phyloP scores from a whole-genome alignment of 2,113 vertebrate genomes.

The Silurus asotus region DNA sequence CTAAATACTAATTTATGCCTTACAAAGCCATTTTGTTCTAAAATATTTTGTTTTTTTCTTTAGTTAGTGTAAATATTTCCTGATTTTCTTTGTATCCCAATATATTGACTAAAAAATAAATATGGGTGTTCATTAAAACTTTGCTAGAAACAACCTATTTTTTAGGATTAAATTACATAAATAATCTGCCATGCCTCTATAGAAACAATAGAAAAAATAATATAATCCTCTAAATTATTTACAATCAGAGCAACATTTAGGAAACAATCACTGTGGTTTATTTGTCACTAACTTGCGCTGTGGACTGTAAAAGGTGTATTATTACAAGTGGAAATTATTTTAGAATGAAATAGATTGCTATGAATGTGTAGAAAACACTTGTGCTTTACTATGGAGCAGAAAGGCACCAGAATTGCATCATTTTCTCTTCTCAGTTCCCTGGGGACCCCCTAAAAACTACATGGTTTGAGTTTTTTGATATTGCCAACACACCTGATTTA shows the following conservation, averaged over 20 bases:
- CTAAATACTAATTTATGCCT: no score
- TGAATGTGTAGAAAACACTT: neutral
- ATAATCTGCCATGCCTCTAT: no score
- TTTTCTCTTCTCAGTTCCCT: neutral
- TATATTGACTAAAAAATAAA: no score
- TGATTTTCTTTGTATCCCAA: no score
- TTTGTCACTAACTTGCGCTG: no score
- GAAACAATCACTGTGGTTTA: neutral
- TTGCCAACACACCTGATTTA: neutral
- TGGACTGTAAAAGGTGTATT: neutral
- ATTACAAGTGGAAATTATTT: neutral
- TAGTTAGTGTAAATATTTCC: no score
- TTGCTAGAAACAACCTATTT: no score
- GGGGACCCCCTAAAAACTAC: neutral
- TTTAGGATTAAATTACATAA: no score
- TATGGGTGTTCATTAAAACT: no score
- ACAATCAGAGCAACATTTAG: neutral
- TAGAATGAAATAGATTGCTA: neutral
- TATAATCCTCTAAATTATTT: neutral
- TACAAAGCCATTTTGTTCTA: no score
- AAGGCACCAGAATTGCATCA: neutral
- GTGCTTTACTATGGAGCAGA: neutral
- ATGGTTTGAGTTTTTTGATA: neutral
- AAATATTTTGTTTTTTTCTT: no score
- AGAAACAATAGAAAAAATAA: neutral